Evolutionary conservation across 2,113 vertebrate genomes (phyloP).

Genomic region (Rhineura floridana): DNA sequence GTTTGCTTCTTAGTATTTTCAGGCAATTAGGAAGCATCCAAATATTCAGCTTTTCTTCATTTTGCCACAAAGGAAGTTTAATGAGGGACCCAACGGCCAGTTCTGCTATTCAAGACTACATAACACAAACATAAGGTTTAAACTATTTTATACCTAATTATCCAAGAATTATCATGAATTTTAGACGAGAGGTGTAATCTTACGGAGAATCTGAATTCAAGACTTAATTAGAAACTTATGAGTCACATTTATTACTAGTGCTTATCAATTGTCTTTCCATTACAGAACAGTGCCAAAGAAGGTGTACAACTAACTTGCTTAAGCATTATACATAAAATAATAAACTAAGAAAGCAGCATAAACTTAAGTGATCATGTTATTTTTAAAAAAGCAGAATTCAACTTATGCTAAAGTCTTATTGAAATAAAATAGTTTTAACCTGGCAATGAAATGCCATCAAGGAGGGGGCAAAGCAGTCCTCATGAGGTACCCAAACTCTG

Average conservation of each 20-base stretch:
- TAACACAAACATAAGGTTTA: background rate
- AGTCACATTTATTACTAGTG: background rate
- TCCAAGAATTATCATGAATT: background rate
- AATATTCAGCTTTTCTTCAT: background rate
- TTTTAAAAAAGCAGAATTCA: background rate
- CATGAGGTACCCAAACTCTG: background rate
- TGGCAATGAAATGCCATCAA: background rate
- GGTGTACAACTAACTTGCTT: background rate
- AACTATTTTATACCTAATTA: background rate
- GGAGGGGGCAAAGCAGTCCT: background rate
- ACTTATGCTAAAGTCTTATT: background rate
- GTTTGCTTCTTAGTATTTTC: conserved; percentile 20
- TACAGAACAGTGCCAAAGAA: background rate
- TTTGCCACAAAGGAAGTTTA: background rate
- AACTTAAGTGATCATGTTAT: background rate
- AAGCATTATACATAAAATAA: background rate
- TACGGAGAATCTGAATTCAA: background rate
- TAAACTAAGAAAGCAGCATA: background rate
- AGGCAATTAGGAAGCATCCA: conserved; percentile 21
- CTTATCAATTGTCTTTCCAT: background rate
- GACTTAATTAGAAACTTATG: background rate
- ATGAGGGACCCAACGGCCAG: background rate
- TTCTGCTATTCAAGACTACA: background rate
- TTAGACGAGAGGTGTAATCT: accelerated
- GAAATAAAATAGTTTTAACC: background rate